Conservation (phyloP, 1,140 invertebrate species). For the Penaeus chinensis region DNA sequence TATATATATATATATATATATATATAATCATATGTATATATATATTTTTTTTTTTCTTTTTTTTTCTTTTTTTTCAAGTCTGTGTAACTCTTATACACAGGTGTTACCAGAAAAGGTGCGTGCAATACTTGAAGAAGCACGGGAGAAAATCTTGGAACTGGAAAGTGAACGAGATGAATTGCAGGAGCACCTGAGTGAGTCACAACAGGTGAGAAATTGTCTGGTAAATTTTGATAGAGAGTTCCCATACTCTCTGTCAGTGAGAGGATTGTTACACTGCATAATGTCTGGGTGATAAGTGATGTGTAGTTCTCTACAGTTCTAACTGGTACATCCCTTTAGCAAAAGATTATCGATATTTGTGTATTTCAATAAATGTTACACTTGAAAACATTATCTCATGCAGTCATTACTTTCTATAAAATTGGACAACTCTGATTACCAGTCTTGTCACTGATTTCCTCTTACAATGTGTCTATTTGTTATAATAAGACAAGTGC, state of each 20-base stretch:
- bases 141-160: constrained; percentile 43
- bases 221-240: not conserved
- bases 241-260: not conserved
- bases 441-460: no score
- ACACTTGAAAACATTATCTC: no score
- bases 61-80: not conserved
- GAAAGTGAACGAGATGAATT: constrained; percentile 48
- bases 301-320: not conserved
- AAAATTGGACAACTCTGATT: no score
- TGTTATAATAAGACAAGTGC: no score
- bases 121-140: constrained; percentile 51
- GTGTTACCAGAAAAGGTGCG: constrained; percentile 38
- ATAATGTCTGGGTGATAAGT: not conserved
- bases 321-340: no score
- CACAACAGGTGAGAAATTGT: constrained; percentile 33
- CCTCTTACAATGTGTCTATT: no score
- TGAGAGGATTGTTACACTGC: not conserved
- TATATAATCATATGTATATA: no score
- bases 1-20: no score
- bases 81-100: not conserved
- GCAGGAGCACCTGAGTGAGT: constrained; percentile 42
- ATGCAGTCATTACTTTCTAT: no score
- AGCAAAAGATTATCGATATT: no score
- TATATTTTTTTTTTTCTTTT: not conserved
- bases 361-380: no score